Base-by-base conservation (phyloP, 2,888 invertebrate species). In the Druceiella hillmani region DNA sequence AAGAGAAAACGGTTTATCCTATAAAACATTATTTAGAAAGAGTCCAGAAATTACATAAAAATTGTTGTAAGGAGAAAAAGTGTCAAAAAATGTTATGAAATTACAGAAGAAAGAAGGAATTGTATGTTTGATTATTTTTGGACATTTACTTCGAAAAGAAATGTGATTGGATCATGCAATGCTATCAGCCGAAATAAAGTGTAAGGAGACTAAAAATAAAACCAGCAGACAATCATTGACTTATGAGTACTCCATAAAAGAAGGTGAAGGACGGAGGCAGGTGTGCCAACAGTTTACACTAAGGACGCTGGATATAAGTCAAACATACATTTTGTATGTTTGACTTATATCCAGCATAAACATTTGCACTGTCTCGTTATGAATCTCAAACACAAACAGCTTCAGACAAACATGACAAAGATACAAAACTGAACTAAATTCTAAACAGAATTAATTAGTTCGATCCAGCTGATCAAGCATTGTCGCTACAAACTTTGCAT, bases 211-310 rank as follows among this genome's bases (percentile, higher is more conserved):
- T 47, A 43, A 40, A 34, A 28, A 22, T 30, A 43, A 16, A 35
- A 45, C 36, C 17, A 24, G 15, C 29, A 41, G n/a, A 36, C 34
- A 45, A 33, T 31, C 13, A n/a, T 3, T 38, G 15, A 39, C 47
- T 15, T 43, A 39, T 27, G 44, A 45, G 25, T 47, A 48, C 31
- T 45, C 40, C 41, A 45, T 45, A 4, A 48, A 45, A 28, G 33
- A 48, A 16, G 42, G 35, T 5, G 45, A 48, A 33, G 47, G 29
- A 6, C 40, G 30, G n/a, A 27, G 30, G 29, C 30, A 46, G 26
- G 48, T 48, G 3, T 45, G 47, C 24, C 45, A 47, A 33, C 22
- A 47, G 17, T 45, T 47, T 39, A 22, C 44, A 37, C 20, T 46
- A 9, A 33, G 38, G n/a, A 48, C 46, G 12, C 29, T 46, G 6